phyloP scores from a whole-genome alignment of 2,797 vertebrate species.

The Squalus acanthias region DNA sequence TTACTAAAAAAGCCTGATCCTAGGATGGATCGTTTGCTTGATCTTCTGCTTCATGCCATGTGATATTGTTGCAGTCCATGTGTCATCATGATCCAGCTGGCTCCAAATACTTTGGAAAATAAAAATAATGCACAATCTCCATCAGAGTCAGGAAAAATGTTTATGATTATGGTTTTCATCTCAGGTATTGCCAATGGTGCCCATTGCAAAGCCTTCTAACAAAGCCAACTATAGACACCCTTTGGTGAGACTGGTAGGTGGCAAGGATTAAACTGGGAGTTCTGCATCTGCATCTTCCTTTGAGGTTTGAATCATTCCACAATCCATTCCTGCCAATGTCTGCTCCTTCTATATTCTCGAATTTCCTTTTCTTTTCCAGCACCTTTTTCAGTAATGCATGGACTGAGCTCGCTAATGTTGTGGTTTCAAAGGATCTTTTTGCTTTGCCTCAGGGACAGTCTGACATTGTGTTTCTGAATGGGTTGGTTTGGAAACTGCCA shows the following conservation, averaged over 20 bases:
- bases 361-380: too few species aligned
- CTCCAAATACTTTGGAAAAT: not conserved
- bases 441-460: not conserved
- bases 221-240: not conserved
- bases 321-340: not conserved
- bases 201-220: not conserved
- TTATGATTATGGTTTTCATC: too few species aligned
- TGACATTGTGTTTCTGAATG: not conserved
- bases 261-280: not conserved
- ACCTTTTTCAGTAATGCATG: too few species aligned
- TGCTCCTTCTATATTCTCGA: too few species aligned
- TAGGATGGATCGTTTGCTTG: too few species aligned
- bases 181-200: not conserved
- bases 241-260: not conserved
- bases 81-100: not conserved
- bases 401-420: not conserved
- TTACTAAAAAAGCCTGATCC: too few species aligned
- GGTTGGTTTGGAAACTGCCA: not conserved
- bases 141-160: not conserved
- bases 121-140: not conserved
- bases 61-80: not conserved
- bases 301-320: not conserved
- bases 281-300: not conserved
- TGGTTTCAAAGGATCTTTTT: not conserved
- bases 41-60: too few species aligned